These are phyloP conservation scores for Drosophila micromelanica DNA, from an alignment of 1,140 invertebrate genomes.

Conservation along the genomic window DNA sequence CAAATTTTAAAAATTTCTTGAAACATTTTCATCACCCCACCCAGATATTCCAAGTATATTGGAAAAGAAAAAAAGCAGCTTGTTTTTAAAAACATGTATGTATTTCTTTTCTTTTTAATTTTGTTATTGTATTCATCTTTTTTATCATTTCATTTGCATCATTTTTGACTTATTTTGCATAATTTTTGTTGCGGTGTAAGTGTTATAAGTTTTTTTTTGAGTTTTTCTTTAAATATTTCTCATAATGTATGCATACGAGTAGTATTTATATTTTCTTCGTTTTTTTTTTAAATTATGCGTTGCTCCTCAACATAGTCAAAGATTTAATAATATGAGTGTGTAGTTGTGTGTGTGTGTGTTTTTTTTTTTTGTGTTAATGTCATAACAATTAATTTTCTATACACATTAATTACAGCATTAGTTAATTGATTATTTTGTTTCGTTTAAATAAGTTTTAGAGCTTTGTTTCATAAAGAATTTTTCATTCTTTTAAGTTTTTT, in stretches of 20 bases:
- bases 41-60: not conserved
- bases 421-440: slow-evolving; percentile 57
- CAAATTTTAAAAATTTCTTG: no score
- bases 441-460: slow-evolving; percentile 61
- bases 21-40: no score
- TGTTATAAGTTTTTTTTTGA: slow-evolving; percentile 20
- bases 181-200: slow-evolving; percentile 26
- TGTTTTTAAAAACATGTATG: slow-evolving; percentile 49
- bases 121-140: slow-evolving; percentile 24
- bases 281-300: slow-evolving; percentile 6
- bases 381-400: slow-evolving; percentile 56
- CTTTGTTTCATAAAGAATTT: slow-evolving; percentile 46
- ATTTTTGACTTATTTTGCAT: slow-evolving; percentile 27
- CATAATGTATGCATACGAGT: slow-evolving; percentile 43
- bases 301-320: slow-evolving; percentile 41
- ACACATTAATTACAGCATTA: slow-evolving; percentile 59
- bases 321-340: slow-evolving; percentile 40
- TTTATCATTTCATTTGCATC: slow-evolving; percentile 31
- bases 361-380: slow-evolving; percentile 46
- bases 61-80: slow-evolving; percentile 11
- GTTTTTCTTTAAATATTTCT: slow-evolving; percentile 29
- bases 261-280: slow-evolving; percentile 22
- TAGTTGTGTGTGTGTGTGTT: slow-evolving; percentile 21
- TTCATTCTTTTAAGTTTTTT: slow-evolving; percentile 17
- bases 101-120: slow-evolving; percentile 33